Conservation (phyloP, 2,113 vertebrate species). For the Azemiops feae region DNA sequence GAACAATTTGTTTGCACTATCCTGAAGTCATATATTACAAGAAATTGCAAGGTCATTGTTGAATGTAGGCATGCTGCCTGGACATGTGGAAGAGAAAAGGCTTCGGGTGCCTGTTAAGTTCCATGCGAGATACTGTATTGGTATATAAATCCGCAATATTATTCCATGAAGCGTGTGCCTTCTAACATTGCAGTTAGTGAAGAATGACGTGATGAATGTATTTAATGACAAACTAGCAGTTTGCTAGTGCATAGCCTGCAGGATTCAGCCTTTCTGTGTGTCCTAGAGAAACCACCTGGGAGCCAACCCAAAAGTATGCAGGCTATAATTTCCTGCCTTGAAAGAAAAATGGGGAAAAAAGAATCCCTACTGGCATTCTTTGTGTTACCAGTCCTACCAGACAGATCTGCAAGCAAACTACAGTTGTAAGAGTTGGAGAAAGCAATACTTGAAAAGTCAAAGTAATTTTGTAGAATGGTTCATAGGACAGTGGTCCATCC, state of each 20-base stretch:
- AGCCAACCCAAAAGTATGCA: conserved; percentile 24
- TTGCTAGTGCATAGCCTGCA: conserved; percentile 34
- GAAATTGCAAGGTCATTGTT: conserved; percentile 48
- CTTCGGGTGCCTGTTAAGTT: conserved; percentile 25
- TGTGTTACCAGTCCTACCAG: background rate
- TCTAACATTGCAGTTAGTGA: conserved; percentile 16
- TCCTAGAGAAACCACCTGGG: conserved; percentile 34
- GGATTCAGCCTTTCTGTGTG: conserved; percentile 32
- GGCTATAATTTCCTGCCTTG: conserved; percentile 12
- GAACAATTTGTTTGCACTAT: conserved; percentile 59
- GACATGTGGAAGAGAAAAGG: conserved; percentile 41
- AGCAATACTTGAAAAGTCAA: background rate
- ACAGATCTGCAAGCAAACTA: conserved; percentile 7
- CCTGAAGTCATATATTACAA: conserved; percentile 63
- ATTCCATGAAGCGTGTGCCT: conserved; percentile 43
- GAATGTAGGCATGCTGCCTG: conserved; percentile 19
- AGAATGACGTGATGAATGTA: conserved; percentile 43
- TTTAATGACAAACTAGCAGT: conserved; percentile 38
- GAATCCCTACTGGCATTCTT: background rate
- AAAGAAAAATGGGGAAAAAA: conserved; percentile 17
- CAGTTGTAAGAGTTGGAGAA: background rate
- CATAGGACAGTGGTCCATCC: background rate
- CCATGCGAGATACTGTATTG: conserved; percentile 29
- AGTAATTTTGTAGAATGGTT: background rate
- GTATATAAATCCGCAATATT: conserved; percentile 42